Evolutionary conservation across 2,888 invertebrate species (phyloP).

Genomic region (Hartigia nigra): DNA sequence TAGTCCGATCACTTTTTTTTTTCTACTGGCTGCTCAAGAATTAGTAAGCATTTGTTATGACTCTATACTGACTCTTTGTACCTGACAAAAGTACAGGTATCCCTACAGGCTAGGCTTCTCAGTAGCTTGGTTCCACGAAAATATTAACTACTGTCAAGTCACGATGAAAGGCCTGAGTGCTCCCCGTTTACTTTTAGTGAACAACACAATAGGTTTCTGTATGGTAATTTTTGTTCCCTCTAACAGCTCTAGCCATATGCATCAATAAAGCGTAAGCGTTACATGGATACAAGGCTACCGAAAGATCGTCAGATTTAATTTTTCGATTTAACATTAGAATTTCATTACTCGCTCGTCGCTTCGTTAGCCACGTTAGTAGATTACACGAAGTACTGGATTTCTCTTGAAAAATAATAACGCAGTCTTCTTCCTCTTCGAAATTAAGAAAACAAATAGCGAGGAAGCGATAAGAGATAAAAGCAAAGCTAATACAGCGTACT

Average conservation of each 20-base stretch:
- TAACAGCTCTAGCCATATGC: background rate
- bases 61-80: background rate
- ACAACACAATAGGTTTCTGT: background rate
- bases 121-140: background rate
- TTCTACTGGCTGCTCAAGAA: background rate
- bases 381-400: background rate
- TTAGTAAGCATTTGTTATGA: background rate
- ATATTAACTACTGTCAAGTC: background rate
- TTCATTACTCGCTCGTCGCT: background rate
- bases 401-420: background rate
- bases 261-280: background rate
- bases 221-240: background rate
- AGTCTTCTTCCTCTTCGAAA: constrained; percentile 25
- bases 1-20: background rate
- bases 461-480: constrained; percentile 59
- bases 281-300: background rate
- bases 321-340: background rate
- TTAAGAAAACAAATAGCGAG: constrained; percentile 50
- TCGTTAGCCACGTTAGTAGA: background rate
- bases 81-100: background rate
- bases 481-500: constrained; percentile 61
- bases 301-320: background rate
- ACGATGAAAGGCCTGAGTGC: background rate
- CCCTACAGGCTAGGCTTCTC: background rate
- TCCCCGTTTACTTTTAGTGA: background rate